Evolutionary conservation across 2,113 vertebrate species (phyloP).

Genomic region (Pantherophis guttatus): DNA sequence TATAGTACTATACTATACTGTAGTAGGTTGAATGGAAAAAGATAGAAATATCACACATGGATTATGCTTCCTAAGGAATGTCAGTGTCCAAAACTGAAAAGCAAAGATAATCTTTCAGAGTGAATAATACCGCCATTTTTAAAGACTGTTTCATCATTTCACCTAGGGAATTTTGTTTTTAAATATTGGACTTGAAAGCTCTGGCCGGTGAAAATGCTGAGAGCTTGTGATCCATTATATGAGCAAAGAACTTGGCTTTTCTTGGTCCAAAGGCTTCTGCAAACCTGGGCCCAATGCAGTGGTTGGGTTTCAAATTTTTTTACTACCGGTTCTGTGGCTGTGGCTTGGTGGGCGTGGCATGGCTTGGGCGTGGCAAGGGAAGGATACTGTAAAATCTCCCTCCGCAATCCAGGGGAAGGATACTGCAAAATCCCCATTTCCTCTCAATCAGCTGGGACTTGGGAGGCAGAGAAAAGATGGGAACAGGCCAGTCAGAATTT

Average conservation of each 20-base stretch:
- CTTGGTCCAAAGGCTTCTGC: neutral
- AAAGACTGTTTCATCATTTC: neutral
- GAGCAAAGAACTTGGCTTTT: neutral
- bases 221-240: neutral
- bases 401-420: too few relatives aligned
- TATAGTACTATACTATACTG: too few relatives aligned
- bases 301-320: too few relatives aligned
- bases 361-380: too few relatives aligned
- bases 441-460: too few relatives aligned
- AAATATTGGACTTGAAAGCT: neutral
- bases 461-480: too few relatives aligned
- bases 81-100: neutral
- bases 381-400: too few relatives aligned
- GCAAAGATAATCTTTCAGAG: neutral
- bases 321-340: too few relatives aligned
- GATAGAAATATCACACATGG: neutral
- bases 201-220: neutral
- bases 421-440: too few relatives aligned
- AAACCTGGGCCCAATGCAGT: neutral
- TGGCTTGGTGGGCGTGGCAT: too few relatives aligned
- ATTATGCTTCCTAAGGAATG: neutral
- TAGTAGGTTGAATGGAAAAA: neutral
- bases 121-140: neutral
- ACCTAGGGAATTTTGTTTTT: neutral
- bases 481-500: too few relatives aligned